Base-by-base conservation (phyloP, 2,888 invertebrate species). In the Margaritifera margaritifera region DNA sequence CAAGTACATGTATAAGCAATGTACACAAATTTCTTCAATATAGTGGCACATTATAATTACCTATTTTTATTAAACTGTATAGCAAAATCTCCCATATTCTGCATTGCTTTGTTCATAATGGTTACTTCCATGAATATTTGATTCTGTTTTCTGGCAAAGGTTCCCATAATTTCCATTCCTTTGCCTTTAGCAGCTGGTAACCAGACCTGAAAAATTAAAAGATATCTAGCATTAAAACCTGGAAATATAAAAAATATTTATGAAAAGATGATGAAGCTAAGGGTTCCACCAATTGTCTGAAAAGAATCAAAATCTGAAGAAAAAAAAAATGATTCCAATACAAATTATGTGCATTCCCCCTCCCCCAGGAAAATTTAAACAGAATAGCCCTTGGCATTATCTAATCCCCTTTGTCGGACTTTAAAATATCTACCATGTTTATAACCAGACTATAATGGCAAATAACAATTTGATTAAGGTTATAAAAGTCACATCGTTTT, bases 61-160 rank as follows among this genome's bases (percentile, higher is more conserved):
- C 87, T 95, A 91, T 99, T 99, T 90, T 98, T 99, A 91, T 99
- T 99, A 86, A 99, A 94, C 88, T 99, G 99, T 87, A 99, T 95
- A 20, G 99, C 99, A 91, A 99, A 99, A 11, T 94, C 95, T 83
- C 93, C 93, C 96, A 99, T 97, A 20, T 97, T 94, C 90, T 97
- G 97, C 97, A 99, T 97, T 2, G 99, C 99, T 90, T 96, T 97
- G 91, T 99, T 99, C 54, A 95, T 95, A 87, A 99, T 94, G 0
- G 96, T 96, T 93, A 99, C 93, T 87, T 99, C 99, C 96, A 99
- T 97, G 68, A 93, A 93, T 71, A 96, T 93, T 90, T 95, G 95
- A 0, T 95, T 95, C 66, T 85, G 78, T 87, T 93, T 94, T 82
- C 96, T 93, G 0, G 94, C 93, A 91, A 99, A 99, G 8, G 97